Evolutionary conservation across 2,113 vertebrate species (phyloP).

Genomic region (Callithrix jacchus): DNA sequence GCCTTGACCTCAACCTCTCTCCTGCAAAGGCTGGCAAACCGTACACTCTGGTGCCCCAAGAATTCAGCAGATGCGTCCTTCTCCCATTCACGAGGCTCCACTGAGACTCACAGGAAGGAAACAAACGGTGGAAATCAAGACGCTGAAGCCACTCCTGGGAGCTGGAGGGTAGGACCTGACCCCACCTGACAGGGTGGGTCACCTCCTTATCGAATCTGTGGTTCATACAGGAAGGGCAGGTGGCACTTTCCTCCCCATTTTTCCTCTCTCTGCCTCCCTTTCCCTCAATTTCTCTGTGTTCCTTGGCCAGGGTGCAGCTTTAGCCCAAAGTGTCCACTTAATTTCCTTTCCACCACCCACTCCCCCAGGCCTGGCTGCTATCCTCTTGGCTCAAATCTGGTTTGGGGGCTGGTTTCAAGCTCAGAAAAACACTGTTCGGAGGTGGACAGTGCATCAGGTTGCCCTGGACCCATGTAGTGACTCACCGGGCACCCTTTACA

Average conservation of each 20-base stretch:
- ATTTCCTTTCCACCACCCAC: accelerated
- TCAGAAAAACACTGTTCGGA: background rate
- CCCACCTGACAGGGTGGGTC: background rate
- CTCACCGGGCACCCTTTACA: background rate
- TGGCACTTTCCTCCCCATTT: too few species aligned
- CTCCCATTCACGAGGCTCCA: background rate
- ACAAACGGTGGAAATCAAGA: background rate
- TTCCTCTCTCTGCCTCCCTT: too few species aligned
- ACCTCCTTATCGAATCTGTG: background rate
- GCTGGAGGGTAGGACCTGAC: background rate
- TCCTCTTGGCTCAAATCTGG: background rate
- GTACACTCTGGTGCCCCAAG: too few species aligned
- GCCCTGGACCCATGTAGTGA: background rate
- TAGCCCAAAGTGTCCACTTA: background rate
- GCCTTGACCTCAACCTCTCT: too few species aligned
- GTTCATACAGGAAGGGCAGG: too few species aligned
- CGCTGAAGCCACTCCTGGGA: background rate
- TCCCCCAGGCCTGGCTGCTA: accelerated
- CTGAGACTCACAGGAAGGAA: background rate
- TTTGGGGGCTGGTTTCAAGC: background rate
- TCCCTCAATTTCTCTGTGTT: background rate
- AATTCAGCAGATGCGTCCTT: background rate
- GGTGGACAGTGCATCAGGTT: too few species aligned
- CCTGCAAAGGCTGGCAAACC: background rate
- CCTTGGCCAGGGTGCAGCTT: background rate